These are phyloP conservation scores for Paramormyrops hopkinsi DNA, from an alignment of 2,797 vertebrate genomes.

Conservation along the genomic window DNA sequence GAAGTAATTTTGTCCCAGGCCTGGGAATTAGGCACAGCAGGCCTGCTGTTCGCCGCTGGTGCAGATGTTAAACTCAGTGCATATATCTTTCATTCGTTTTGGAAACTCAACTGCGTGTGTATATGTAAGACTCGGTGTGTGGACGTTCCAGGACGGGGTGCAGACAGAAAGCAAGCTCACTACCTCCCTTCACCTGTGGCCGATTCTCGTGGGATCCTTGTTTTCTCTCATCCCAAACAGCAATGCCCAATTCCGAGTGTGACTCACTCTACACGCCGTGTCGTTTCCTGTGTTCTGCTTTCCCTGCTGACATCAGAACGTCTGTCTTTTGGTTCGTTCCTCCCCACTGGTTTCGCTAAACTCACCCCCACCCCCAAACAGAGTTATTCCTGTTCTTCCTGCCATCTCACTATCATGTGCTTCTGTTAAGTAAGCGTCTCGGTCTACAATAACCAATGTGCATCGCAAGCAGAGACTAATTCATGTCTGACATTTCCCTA, in stretches of 20 bases:
- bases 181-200: background rate
- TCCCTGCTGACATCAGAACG: background rate
- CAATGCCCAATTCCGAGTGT: background rate
- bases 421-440: background rate
- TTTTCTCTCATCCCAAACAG: background rate
- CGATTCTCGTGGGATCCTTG: background rate
- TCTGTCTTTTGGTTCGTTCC: background rate
- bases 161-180: background rate
- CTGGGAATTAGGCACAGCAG: background rate
- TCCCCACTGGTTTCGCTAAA: background rate
- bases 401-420: background rate
- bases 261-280: background rate
- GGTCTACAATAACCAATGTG: background rate
- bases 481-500: background rate
- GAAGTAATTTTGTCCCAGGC: background rate
- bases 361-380: background rate
- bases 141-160: background rate
- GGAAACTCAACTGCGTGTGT: background rate
- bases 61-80: background rate
- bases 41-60: background rate
- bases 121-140: background rate
- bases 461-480: background rate
- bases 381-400: background rate
- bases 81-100: background rate
- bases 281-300: background rate